phyloP scores from a whole-genome alignment of 2,113 vertebrate genomes.

The Tyto alba region DNA sequence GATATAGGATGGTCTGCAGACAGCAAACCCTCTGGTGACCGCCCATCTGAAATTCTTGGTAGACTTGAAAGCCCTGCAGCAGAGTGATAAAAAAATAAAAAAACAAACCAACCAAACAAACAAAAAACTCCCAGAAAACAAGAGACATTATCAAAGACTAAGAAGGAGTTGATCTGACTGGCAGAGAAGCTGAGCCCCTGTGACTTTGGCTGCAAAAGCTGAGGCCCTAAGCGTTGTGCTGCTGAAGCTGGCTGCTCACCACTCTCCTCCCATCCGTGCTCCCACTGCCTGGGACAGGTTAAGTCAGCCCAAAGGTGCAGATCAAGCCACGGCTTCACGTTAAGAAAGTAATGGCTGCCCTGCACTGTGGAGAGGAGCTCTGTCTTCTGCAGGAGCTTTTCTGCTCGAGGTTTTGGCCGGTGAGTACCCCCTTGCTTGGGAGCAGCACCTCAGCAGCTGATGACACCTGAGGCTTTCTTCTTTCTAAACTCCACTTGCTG shows the following conservation, averaged over 20 bases:
- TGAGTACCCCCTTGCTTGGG: neutral
- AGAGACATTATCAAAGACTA: neutral
- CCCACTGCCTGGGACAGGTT: neutral
- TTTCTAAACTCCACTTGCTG: neutral
- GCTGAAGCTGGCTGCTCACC: rapidly evolving
- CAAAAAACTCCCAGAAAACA: neutral
- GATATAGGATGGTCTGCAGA: neutral
- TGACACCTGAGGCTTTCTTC: neutral
- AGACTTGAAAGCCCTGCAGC: neutral
- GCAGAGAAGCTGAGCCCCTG: neutral
- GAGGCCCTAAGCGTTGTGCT: neutral
- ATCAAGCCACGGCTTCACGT: rapidly evolving
- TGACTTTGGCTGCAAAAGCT: neutral
- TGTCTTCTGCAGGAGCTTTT: neutral
- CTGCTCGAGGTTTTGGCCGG: rapidly evolving
- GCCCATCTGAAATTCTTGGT: neutral
- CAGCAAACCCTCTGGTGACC: neutral
- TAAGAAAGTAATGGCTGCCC: neutral
- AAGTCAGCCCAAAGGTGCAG: neutral
- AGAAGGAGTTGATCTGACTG: neutral
- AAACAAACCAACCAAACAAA: neutral
- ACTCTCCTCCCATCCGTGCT: rapidly evolving
- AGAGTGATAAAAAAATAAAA: neutral
- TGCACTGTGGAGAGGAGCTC: rapidly evolving
- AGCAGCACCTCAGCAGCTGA: neutral